A percentile compares a stretch with the other conserved stretches of the same genome.
phyloP scores from a whole-genome alignment of 2,113 vertebrate species.

The Aix galericulata region DNA sequence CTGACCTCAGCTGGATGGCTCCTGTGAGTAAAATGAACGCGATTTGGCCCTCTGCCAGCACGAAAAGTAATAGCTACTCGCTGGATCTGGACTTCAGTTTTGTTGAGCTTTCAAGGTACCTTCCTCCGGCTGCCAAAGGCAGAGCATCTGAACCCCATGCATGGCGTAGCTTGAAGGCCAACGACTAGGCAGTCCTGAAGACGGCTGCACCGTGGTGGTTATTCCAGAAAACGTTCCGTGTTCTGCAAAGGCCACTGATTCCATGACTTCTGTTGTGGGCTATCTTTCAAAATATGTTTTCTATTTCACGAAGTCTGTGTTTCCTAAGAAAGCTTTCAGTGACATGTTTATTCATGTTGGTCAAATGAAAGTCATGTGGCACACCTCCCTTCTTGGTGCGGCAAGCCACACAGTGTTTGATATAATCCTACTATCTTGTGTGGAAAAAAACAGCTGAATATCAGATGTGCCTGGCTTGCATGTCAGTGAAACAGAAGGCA shows the following conservation, averaged over 20 bases:
- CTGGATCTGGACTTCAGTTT: constrained; percentile 28
- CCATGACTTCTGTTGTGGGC: constrained; percentile 66
- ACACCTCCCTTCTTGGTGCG: constrained; percentile 52
- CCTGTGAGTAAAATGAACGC: constrained; percentile 6
- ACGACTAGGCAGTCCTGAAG: constrained; percentile 26
- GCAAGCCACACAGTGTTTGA: constrained; percentile 12
- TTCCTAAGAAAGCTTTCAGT: constrained; percentile 63
- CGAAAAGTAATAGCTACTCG: constrained; percentile 20
- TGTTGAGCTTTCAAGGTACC: constrained; percentile 38
- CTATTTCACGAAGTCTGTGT: constrained; percentile 38
- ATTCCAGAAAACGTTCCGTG: constrained; percentile 46
- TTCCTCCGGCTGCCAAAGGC: constrained; percentile 52
- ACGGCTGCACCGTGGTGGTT: constrained; percentile 26
- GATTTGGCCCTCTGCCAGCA: neutral
- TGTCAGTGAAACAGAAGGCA: constrained; percentile 41
- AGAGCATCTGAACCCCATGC: neutral
- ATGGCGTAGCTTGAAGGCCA: neutral
- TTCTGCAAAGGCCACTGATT: constrained; percentile 65
- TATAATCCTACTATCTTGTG: constrained; percentile 55
- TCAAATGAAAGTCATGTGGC: constrained; percentile 54
- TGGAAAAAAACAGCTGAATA: constrained; percentile 48
- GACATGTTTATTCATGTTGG: constrained; percentile 38
- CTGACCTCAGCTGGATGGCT: constrained; percentile 41
- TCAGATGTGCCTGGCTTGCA: constrained; percentile 58
- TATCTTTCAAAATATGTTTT: constrained; percentile 63